Evolutionary conservation across 2,113 vertebrate species (phyloP).

Genomic region (Raja brachyura): DNA sequence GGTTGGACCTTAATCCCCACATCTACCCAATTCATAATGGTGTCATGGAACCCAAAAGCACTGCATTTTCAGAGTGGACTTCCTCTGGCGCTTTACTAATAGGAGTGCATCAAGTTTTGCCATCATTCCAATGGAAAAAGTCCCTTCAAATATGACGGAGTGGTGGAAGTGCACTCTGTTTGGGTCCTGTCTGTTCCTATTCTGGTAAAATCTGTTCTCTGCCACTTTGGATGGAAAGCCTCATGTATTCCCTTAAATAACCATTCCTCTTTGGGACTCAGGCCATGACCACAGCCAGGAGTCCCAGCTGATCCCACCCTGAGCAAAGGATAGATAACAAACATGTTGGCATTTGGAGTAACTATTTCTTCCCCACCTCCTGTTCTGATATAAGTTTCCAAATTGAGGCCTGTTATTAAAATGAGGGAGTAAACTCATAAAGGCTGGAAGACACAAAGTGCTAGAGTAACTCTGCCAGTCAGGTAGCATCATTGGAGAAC

Average conservation of each 20-base stretch:
- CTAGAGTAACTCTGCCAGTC: too few relatives aligned
- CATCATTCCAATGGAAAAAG: neutral
- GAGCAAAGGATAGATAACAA: neutral
- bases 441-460: too few relatives aligned
- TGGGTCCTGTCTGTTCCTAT: neutral
- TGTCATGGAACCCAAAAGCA: neutral
- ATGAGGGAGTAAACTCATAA: too few relatives aligned
- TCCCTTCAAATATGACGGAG: neutral
- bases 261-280: neutral
- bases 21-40: neutral
- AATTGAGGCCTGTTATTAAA: too few relatives aligned
- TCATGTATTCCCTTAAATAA: neutral
- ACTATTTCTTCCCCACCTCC: too few relatives aligned
- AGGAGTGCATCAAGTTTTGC: neutral
- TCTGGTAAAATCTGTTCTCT: neutral
- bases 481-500: too few relatives aligned
- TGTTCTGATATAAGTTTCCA: too few relatives aligned
- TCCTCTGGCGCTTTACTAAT: neutral
- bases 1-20: neutral
- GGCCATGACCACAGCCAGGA: neutral
- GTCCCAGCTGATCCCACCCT: neutral
- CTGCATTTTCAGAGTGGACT: neutral
- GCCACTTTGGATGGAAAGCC: neutral
- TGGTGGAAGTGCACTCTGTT: too few relatives aligned
- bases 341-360: neutral